phyloP scores from a whole-genome alignment of 2,888 invertebrate genomes.

The Serrognathus titanus region DNA sequence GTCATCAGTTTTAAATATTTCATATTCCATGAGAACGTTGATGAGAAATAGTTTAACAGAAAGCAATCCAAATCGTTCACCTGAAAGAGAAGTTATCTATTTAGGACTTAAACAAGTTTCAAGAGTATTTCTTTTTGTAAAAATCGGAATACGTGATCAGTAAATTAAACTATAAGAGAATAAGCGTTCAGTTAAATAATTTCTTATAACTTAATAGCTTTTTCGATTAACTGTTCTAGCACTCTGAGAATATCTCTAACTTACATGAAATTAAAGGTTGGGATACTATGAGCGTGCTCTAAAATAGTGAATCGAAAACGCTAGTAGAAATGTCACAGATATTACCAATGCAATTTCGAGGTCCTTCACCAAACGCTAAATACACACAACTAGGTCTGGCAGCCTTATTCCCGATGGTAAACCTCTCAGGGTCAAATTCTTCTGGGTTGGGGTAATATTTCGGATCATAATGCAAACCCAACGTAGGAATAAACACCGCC shows the following conservation, averaged over 20 bases:
- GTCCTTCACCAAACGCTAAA: conserved; percentile 30
- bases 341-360: conserved; percentile 28
- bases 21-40: background rate
- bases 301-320: too few species aligned
- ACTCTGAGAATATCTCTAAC: too few species aligned
- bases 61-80: background rate
- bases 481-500: conserved; percentile 39
- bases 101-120: background rate
- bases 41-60: background rate
- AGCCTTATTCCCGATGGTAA: conserved; percentile 32
- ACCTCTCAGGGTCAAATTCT: conserved; percentile 45
- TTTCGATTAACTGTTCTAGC: too few species aligned
- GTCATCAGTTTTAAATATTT: background rate
- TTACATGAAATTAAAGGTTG: too few species aligned
- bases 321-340: background rate
- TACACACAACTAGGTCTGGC: conserved; percentile 20
- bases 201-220: too few species aligned
- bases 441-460: conserved; percentile 43
- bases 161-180: too few species aligned
- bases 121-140: too few species aligned
- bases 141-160: too few species aligned
- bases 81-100: background rate
- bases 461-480: conserved; percentile 41
- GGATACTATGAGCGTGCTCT: too few species aligned
- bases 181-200: too few species aligned